Conservation (phyloP, 53 echinoderm and acorn worm genomes). For the Holothuria scabra region DNA sequence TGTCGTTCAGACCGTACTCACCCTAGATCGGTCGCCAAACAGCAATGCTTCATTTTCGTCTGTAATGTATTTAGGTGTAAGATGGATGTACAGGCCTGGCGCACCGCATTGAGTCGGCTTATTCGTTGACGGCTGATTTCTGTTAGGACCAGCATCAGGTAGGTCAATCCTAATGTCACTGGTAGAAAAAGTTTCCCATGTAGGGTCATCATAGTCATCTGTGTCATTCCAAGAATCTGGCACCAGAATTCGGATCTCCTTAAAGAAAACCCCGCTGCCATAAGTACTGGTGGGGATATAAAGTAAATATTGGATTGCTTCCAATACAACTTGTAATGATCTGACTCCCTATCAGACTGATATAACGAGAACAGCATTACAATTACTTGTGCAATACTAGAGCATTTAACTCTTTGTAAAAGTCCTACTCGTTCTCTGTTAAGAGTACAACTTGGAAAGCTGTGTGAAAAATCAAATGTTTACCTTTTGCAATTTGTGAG, state of each 20-base stretch:
- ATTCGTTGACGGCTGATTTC: conserved; percentile 62
- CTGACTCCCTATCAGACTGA: no score
- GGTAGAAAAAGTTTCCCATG: conserved; percentile 65
- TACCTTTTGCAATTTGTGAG: no score
- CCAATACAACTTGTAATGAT: no score
- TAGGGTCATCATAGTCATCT: conserved; percentile 24
- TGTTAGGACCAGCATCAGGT: neutral
- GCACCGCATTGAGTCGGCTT: conserved; percentile 73
- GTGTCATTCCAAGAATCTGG: conserved; percentile 66
- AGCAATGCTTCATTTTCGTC: conserved; percentile 24
- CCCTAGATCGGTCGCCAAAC: conserved; percentile 69
- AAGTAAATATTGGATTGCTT: no score
- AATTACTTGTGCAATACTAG: no score
- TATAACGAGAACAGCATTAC: no score
- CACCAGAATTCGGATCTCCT: conserved; percentile 72
- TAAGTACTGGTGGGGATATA: neutral
- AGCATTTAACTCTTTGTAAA: no score
- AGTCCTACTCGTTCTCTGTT: no score
- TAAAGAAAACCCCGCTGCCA: conserved; percentile 60
- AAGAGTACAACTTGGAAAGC: no score
- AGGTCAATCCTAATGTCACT: conserved; percentile 75
- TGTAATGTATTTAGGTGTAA: conserved; percentile 67
- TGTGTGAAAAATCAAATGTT: no score
- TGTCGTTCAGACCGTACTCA: no score
- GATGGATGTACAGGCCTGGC: conserved; percentile 62